Evolutionary conservation across 2,888 invertebrate genomes (phyloP).

Genomic region (Metalampra italica): DNA sequence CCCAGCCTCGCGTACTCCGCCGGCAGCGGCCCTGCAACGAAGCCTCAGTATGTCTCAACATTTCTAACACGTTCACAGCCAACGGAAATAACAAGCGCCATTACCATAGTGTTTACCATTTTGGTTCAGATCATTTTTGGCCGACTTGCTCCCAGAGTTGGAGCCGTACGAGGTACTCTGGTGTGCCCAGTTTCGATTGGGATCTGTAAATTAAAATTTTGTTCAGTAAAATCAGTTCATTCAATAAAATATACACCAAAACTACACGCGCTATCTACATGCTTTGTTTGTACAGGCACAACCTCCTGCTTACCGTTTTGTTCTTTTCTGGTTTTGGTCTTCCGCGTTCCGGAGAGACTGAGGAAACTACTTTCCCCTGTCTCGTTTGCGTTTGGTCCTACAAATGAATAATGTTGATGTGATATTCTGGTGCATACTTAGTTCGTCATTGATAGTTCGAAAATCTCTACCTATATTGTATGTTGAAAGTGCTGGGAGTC

Average conservation of each 20-base stretch:
- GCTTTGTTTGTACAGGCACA: too few species aligned
- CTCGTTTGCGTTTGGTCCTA: conserved; percentile 25
- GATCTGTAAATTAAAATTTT: neutral
- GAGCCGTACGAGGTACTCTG: neutral
- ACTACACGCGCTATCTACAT: neutral
- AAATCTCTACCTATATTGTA: neutral
- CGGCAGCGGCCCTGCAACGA: neutral
- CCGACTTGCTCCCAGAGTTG: neutral
- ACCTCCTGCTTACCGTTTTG: conserved; percentile 28
- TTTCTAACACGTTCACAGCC: neutral
- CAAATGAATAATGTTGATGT: conserved; percentile 13
- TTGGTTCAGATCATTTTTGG: neutral
- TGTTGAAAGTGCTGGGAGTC: too few species aligned
- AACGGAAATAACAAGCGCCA: neutral
- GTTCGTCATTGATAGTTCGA: neutral
- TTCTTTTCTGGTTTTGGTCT: conserved; percentile 31
- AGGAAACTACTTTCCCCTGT: conserved; percentile 30
- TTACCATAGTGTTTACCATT: neutral
- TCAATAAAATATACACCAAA: too few species aligned
- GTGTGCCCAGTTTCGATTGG: neutral
- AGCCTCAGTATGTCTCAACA: neutral
- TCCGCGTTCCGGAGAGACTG: conserved; percentile 34
- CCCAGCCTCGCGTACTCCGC: neutral
- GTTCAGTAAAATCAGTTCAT: too few species aligned
- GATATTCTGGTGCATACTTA: too few species aligned